Conservation (phyloP, 2,113 vertebrate species). For the Odontophorus gujanensis region DNA sequence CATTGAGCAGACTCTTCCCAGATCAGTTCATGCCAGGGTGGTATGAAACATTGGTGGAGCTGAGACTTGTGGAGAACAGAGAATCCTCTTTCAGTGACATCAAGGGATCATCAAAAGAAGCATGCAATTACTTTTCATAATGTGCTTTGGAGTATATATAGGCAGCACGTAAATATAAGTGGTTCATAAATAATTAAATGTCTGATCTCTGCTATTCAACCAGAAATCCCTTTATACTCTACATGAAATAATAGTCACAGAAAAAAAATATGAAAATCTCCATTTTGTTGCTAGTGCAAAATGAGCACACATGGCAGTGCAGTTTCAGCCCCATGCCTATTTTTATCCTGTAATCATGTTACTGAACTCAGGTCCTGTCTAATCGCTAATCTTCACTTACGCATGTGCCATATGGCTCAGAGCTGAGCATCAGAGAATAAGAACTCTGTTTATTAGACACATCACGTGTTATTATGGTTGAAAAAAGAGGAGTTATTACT, state of each 20-base stretch:
- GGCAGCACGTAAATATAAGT: not conserved
- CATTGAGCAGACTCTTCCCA: not conserved
- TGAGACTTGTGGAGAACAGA: not conserved
- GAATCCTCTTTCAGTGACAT: not conserved
- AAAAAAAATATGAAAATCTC: not conserved
- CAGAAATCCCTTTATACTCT: not conserved
- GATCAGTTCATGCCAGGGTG: not conserved
- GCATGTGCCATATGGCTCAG: not conserved
- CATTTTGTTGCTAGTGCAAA: not conserved
- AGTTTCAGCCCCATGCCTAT: not conserved
- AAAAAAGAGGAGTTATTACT: not conserved
- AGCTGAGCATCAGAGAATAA: not conserved
- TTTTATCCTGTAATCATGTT: constrained; percentile 28
- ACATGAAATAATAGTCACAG: not conserved
- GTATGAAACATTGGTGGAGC: not conserved
- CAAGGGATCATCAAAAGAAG: not conserved
- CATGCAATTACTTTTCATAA: not conserved
- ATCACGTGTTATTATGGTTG: not conserved
- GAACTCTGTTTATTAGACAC: constrained; percentile 5
- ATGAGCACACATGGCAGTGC: not conserved
- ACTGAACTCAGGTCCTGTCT: not conserved
- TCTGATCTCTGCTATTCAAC: not conserved
- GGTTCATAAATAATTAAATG: not conserved
- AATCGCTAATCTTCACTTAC: not conserved
- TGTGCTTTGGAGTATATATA: not conserved